phyloP scores from a whole-genome alignment of 2,113 vertebrate species.

The Oxygymnocypris stewartii region DNA sequence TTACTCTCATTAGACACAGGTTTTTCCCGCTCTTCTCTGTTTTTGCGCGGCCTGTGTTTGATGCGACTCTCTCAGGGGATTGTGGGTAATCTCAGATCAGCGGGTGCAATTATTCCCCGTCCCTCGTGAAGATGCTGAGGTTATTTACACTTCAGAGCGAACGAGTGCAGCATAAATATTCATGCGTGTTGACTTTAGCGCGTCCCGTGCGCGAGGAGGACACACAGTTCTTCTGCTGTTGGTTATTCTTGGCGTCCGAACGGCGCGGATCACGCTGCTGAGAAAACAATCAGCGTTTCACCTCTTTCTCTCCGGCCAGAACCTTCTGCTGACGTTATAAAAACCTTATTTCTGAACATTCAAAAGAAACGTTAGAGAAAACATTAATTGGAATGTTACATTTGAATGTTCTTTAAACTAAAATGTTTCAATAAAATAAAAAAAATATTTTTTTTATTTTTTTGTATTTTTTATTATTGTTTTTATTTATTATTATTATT shows the following conservation, averaged over 20 bases:
- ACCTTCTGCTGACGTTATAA: not conserved
- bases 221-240: not conserved
- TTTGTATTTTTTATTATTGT: no score
- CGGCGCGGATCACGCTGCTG: not conserved
- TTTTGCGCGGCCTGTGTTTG: conserved; percentile 51
- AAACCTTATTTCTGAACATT: no score
- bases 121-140: conserved; percentile 73
- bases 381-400: no score
- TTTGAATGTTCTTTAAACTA: no score
- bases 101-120: conserved; percentile 73
- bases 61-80: conserved; percentile 59
- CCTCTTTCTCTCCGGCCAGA: not conserved
- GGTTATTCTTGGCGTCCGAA: not conserved
- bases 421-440: no score
- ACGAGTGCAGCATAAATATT: conserved; percentile 72
- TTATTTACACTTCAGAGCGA: conserved; percentile 79
- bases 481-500: no score
- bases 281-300: conserved; percentile 9
- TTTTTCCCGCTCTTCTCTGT: not conserved
- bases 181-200: conserved; percentile 73
- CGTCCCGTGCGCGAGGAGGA: conserved; percentile 49
- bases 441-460: no score
- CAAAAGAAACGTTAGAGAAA: not conserved
- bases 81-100: conserved; percentile 62
- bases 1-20: conserved; percentile 36